These are phyloP conservation scores for Lasioglossum villosulum DNA, from an alignment of 2,888 invertebrate genomes.

Conservation along the genomic window DNA sequence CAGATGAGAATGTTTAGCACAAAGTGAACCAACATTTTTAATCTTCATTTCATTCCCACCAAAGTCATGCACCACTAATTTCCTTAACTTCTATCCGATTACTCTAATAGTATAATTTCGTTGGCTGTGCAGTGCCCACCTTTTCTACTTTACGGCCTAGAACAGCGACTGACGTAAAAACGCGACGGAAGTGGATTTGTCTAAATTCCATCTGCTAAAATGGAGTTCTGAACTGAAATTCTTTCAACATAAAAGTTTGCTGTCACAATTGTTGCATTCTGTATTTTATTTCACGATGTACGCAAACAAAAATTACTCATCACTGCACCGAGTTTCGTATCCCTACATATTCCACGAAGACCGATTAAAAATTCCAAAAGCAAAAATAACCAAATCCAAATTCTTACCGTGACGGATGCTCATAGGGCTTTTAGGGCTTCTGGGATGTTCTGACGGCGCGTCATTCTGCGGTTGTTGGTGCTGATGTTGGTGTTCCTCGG, in stretches of 20 bases:
- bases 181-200: conserved; percentile 40
- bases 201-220: neutral
- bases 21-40: too few species aligned
- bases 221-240: neutral
- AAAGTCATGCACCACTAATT: too few species aligned
- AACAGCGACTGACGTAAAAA: conserved; percentile 40
- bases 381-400: neutral
- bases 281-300: too few species aligned
- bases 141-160: conserved; percentile 47
- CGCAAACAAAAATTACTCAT: neutral
- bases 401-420: conserved; percentile 81
- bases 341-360: neutral
- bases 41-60: too few species aligned
- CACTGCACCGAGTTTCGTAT: neutral
- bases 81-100: conserved; percentile 65
- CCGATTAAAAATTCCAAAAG: neutral
- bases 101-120: conserved; percentile 80
- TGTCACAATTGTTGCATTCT: too few species aligned
- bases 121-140: conserved; percentile 62
- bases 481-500: conserved; percentile 79
- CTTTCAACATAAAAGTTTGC: neutral
- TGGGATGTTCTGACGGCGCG: conserved; percentile 79
- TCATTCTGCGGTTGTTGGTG: conserved; percentile 80
- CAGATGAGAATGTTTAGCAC: too few species aligned
- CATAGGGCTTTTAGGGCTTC: conserved; percentile 81